Evolutionary conservation across 2,797 vertebrate genomes (phyloP), one percentile per base, ranked within the genome.

Genomic region (Tapirus indicus): DNA sequence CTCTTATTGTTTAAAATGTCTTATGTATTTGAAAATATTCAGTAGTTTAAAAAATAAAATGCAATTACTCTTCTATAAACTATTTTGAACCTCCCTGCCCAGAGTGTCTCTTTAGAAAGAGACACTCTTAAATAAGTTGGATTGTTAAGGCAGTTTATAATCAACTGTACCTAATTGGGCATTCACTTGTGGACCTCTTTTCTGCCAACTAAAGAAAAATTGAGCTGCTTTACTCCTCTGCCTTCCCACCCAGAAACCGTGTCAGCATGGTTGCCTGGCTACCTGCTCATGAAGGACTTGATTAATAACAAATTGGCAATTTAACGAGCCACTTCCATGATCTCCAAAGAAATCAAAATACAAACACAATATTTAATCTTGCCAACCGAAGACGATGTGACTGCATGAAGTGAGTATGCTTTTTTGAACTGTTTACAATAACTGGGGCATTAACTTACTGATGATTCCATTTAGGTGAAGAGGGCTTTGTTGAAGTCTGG

Each of bases 241-340:
- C 98, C 98, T 98, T 98, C 98, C 98, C 97, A 98, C 98, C 98
- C 98, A 98, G 98, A 98, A 98, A 98, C 98, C 97, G 98, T 98
- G 98, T 98, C 98, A 98, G 96, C 98, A 98, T 98, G 98, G 98
- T 98, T 98, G 97, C 98, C 98, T 98, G 98, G 98, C 98, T 98
- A 98, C 98, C 97, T 97, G 98, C 98, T 98, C 98, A 98, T 98
- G 98, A 98, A 98, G 98, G 98, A 98, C 98, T 98, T 98, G 98
- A 97, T 97, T 98, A 98, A 98, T 98, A 98, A 96, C 97, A 98
- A 98, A 98, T 98, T 98, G 98, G 97, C 98, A 98, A 91, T 98
- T 98, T 98, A 98, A 98, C 98, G 97, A 97, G 97, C 97, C 98
- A 98, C 98, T 98, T 98, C 98, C 91, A 98, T 98, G 98, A 98